Percentiles rank a stretch among this genome's conserved stretches.
Evolutionary conservation across 2,888 invertebrate species (phyloP).

Genomic region (Eremobia ochroleuca): DNA sequence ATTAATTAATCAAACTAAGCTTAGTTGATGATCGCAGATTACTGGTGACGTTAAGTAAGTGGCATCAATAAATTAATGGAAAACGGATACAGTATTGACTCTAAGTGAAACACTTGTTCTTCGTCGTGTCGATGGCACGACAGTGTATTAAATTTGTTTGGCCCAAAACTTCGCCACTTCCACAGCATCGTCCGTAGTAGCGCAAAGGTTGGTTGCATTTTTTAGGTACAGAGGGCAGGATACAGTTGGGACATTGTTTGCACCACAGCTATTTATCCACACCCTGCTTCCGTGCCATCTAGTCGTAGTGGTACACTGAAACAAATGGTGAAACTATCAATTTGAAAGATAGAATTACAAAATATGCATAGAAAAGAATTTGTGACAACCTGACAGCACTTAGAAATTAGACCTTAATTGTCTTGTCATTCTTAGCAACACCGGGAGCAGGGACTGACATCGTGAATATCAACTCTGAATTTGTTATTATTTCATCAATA

Average conservation of each 20-base stretch:
- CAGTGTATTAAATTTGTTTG: background rate
- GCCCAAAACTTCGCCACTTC: background rate
- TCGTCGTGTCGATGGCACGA: background rate
- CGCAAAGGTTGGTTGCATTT: background rate
- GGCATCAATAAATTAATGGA: background rate
- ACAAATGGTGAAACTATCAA: background rate
- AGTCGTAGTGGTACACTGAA: background rate
- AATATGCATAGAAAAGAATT: background rate
- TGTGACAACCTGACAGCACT: background rate
- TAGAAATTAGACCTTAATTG: background rate
- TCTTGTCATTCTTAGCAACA: background rate
- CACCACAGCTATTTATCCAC: background rate
- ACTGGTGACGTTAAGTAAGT: conserved; percentile 4
- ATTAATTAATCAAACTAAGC: conserved; percentile 21
- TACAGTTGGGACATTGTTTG: background rate
- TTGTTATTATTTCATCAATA: conserved; percentile 29
- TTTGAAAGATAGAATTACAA: background rate
- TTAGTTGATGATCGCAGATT: background rate
- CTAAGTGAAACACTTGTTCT: background rate
- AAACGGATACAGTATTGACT: background rate
- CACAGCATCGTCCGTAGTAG: background rate
- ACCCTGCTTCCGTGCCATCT: background rate
- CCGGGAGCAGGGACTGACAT: background rate
- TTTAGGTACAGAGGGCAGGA: background rate
- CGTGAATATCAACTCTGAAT: background rate